Conservation (phyloP, 37 sponge, comb jelly and placozoan genomes). For the Eunapius fragilis region DNA sequence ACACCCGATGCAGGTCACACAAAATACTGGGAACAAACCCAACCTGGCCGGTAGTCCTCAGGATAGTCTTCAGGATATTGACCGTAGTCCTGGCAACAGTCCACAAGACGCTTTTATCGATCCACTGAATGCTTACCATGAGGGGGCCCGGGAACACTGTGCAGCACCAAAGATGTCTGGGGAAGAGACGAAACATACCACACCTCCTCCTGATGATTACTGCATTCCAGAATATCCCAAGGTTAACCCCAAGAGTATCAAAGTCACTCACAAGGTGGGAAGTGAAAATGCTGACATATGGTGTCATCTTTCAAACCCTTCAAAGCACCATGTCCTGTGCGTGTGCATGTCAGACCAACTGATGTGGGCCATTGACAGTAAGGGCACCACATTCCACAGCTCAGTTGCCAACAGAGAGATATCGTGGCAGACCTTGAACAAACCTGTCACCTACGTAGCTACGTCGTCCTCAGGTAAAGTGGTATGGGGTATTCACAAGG, state of each 20-base stretch:
- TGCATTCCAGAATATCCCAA: neutral
- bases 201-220: no score
- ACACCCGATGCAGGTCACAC: neutral
- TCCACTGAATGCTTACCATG: neutral
- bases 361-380: constrained; percentile 53
- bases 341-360: constrained; percentile 47
- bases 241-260: neutral
- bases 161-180: neutral
- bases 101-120: neutral
- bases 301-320: constrained; percentile 44
- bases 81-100: neutral
- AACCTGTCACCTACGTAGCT: constrained; percentile 34
- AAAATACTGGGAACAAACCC: neutral
- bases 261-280: neutral
- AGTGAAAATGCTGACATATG: constrained; percentile 48
- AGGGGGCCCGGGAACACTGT: neutral
- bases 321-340: constrained; percentile 26
- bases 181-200: neutral
- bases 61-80: neutral
- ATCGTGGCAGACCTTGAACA: constrained; percentile 52
- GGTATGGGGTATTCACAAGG: constrained; percentile 61
- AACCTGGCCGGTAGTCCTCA: neutral
- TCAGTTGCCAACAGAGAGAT: constrained; percentile 4
- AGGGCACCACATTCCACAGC: constrained; percentile 33
- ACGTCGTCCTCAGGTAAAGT: constrained; percentile 57